Evolutionary conservation across 2,888 invertebrate species (phyloP).

Genomic region (Zelleria hepariella): DNA sequence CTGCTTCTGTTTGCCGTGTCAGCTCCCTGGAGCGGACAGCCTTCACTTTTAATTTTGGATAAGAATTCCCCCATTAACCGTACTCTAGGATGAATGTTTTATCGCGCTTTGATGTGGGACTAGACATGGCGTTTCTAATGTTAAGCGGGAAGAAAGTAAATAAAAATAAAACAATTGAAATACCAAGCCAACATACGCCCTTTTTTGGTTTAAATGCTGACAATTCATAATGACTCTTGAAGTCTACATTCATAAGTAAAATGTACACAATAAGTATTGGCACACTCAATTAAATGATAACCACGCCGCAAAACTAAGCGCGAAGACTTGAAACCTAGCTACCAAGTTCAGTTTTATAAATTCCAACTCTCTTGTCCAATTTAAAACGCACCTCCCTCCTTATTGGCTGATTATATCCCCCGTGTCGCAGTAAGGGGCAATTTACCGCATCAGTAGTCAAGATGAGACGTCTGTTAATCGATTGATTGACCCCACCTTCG

Average conservation of each 20-base stretch:
- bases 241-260: no score
- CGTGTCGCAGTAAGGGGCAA: conserved; percentile 48
- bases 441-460: conserved; percentile 65
- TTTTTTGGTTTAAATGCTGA: no score
- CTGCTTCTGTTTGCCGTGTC: conserved; percentile 48
- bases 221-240: no score
- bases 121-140: neutral
- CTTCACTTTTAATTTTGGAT: conserved; percentile 28
- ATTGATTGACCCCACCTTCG: conserved; percentile 64
- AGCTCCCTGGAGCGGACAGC: conserved; percentile 30
- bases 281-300: no score
- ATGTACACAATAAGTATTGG: no score
- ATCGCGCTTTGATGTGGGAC: neutral
- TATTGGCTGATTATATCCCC: conserved; percentile 34
- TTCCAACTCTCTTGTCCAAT: neutral
- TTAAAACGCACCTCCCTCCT: neutral
- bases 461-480: conserved; percentile 67
- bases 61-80: conserved; percentile 16
- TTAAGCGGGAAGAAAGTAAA: neutral
- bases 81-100: neutral
- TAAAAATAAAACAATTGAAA: no score
- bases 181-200: no score
- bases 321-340: no score
- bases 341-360: no score
- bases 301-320: no score